Conservation (phyloP, 2,888 invertebrate species). For the Itoplectis maculator region DNA sequence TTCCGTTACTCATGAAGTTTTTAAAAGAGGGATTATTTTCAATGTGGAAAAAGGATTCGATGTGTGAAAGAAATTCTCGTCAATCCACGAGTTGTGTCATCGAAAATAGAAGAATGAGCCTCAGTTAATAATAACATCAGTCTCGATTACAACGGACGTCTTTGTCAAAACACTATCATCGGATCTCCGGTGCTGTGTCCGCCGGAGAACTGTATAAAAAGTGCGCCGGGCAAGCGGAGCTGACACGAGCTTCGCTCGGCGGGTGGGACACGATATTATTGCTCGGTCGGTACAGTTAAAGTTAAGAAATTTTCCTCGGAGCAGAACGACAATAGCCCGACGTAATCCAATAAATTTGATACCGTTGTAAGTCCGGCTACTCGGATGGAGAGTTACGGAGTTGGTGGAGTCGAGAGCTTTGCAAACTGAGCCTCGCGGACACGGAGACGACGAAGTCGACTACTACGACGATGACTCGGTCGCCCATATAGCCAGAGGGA, state of each 20-base stretch:
- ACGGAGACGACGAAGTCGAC: slow-evolving; percentile 4
- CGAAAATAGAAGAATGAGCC: background rate
- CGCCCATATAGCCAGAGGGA: slow-evolving; percentile 58
- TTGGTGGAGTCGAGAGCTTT: slow-evolving; percentile 48
- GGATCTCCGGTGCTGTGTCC: slow-evolving; percentile 35
- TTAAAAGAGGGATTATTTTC: no score
- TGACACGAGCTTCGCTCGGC: slow-evolving; percentile 23
- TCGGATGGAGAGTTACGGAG: slow-evolving; percentile 50
- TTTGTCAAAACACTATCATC: no score
- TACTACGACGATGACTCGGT: slow-evolving; percentile 28
- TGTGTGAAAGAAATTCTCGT: no score
- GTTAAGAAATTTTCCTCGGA: slow-evolving; percentile 54
- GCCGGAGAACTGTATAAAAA: slow-evolving; percentile 31
- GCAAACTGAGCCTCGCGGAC: background rate
- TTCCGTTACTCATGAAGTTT: no score
- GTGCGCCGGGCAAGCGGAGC: slow-evolving; percentile 12
- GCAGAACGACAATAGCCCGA: slow-evolving; percentile 62
- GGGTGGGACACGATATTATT: slow-evolving; percentile 60
- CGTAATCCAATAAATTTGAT: slow-evolving; percentile 67
- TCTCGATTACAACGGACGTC: slow-evolving; percentile 39
- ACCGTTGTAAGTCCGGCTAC: slow-evolving; percentile 49
- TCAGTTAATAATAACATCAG: background rate
- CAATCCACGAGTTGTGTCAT: no score
- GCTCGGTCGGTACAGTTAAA: slow-evolving; percentile 44
- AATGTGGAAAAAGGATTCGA: no score